These are phyloP conservation scores for Metellina segmentata DNA, from an alignment of 2,888 invertebrate species.

Conservation along the genomic window DNA sequence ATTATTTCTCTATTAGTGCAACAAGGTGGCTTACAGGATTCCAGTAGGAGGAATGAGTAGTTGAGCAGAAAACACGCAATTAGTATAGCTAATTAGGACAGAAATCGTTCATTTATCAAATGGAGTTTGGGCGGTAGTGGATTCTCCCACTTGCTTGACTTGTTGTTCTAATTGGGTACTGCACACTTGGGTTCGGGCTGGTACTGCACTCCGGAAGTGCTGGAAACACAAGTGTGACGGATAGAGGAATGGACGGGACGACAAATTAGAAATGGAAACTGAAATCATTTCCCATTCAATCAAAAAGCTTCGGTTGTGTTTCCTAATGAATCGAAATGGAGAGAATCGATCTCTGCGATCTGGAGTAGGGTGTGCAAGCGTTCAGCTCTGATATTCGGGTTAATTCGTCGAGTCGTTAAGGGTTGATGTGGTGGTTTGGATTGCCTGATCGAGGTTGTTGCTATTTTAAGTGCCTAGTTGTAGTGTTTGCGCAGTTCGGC, in stretches of 20 bases:
- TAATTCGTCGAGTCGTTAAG: not conserved
- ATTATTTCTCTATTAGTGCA: not conserved
- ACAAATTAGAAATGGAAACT: not conserved
- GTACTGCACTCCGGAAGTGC: not conserved
- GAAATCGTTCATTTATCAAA: conserved; percentile 49
- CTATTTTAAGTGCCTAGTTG: no score
- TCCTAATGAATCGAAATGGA: not conserved
- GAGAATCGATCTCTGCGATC: not conserved
- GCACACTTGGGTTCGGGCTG: not conserved
- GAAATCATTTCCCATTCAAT: not conserved
- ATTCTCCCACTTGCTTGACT: not conserved
- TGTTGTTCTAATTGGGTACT: not conserved
- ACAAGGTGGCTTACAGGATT: conserved; percentile 30
- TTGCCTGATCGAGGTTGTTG: no score
- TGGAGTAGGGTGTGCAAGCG: not conserved
- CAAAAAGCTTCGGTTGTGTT: not conserved
- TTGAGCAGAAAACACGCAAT: conserved; percentile 54
- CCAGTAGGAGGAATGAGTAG: conserved; percentile 9
- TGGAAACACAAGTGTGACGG: no score
- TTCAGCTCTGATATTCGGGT: not conserved
- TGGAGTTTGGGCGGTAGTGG: not conserved
- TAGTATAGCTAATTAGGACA: conserved; percentile 57
- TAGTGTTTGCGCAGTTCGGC: no score
- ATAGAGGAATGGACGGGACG: not conserved
- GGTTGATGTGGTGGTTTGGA: no score